phyloP scores from a whole-genome alignment of 2,113 vertebrate genomes.

The Misgurnus anguillicaudatus region DNA sequence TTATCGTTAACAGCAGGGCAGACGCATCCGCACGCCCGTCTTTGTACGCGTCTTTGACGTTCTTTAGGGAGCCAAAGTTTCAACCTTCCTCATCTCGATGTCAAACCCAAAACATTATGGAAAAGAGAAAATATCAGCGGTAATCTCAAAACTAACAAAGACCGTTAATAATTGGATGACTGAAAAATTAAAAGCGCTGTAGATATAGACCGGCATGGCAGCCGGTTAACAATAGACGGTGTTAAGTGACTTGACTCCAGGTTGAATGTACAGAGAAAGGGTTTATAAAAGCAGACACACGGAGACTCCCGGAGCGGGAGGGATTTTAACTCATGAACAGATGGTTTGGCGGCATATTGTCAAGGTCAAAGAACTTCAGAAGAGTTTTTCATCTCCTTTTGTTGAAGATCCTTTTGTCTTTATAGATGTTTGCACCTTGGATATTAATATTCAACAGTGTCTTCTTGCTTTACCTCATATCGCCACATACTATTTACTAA shows the following conservation, averaged over 20 bases:
- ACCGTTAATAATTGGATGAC: slow-evolving; percentile 79
- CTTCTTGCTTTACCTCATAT: background rate
- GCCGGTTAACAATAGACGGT: slow-evolving; percentile 55
- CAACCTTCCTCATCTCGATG: slow-evolving; percentile 84
- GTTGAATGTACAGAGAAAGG: slow-evolving; percentile 28
- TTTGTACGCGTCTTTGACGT: slow-evolving; percentile 87
- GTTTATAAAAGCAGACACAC: slow-evolving; percentile 29
- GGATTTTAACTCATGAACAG: slow-evolving; percentile 49
- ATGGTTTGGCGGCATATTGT: slow-evolving; percentile 48
- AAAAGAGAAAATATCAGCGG: slow-evolving; percentile 39
- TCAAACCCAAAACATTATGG: slow-evolving; percentile 64
- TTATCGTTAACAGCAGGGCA: slow-evolving; percentile 90
- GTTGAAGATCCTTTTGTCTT: slow-evolving; percentile 26
- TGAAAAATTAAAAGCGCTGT: slow-evolving; percentile 60
- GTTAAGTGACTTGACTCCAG: slow-evolving; percentile 48
- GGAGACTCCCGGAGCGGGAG: slow-evolving; percentile 19
- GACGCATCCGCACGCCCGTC: slow-evolving; percentile 80
- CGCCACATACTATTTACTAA: too few species aligned
- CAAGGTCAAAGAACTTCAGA: slow-evolving; percentile 51
- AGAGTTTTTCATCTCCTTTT: slow-evolving; percentile 17
- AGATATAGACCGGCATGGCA: slow-evolving; percentile 61
- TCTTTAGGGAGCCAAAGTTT: slow-evolving; percentile 81
- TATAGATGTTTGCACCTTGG: background rate
- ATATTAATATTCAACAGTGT: background rate
- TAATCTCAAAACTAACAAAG: slow-evolving; percentile 66